A percentile compares a stretch with the other conserved stretches of the same genome.
Conservation (phyloP, 2,888 invertebrate genomes). For the Hipparchia semele region DNA sequence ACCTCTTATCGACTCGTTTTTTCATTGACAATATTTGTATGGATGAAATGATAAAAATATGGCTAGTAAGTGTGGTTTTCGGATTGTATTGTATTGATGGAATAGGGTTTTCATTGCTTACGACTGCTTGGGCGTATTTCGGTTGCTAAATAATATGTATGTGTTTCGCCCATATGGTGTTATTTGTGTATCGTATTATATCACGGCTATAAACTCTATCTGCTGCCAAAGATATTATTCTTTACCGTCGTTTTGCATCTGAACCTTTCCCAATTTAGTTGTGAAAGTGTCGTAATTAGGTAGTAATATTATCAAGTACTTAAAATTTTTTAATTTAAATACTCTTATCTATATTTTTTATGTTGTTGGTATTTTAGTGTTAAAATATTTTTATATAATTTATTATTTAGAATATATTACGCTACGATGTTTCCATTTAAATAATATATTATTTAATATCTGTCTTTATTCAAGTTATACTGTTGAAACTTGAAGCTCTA, state of each 20-base stretch:
- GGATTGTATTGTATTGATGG: constrained; percentile 42
- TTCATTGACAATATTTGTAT: constrained; percentile 10
- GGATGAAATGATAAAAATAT: constrained; percentile 41
- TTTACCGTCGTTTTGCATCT: not conserved
- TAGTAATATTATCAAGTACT: too few species aligned
- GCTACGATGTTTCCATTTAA: not conserved
- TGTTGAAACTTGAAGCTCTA: not conserved
- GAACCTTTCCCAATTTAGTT: too few species aligned
- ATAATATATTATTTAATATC: not conserved
- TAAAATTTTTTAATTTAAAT: too few species aligned
- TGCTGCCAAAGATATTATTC: not conserved
- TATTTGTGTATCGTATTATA: constrained; percentile 55
- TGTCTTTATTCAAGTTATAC: not conserved
- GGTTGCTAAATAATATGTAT: constrained; percentile 57
- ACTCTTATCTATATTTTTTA: not conserved
- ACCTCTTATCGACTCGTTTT: constrained; percentile 6
- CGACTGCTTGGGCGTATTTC: constrained; percentile 65
- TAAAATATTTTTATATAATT: not conserved
- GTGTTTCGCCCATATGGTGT: constrained; percentile 60
- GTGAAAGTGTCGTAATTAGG: too few species aligned
- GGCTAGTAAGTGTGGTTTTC: constrained; percentile 46
- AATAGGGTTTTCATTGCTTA: constrained; percentile 67
- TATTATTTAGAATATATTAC: not conserved
- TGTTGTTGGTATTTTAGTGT: not conserved
- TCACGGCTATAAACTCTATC: constrained; percentile 25